These are phyloP conservation scores for Oscheius sp. DNA, from an alignment of 2,888 invertebrate genomes.

Conservation along the genomic window DNA sequence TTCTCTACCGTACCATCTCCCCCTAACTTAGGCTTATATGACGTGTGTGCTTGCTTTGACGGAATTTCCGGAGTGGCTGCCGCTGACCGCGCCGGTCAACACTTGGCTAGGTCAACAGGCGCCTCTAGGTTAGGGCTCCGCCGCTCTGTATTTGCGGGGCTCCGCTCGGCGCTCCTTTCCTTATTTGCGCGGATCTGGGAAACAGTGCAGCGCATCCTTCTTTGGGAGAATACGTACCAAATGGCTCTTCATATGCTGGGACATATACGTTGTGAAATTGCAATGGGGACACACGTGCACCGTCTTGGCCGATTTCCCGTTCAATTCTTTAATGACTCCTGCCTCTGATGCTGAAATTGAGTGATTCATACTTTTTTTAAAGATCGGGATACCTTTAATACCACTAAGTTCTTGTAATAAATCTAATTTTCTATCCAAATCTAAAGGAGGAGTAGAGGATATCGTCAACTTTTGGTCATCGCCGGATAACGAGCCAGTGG, in stretches of 20 bases:
- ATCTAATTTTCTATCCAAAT: conserved; percentile 27
- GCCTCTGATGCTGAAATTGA: conserved; percentile 16
- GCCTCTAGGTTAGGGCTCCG: conserved; percentile 29
- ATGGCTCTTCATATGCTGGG: conserved; percentile 73
- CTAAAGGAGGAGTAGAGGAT: conserved; percentile 10
- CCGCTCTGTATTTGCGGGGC: conserved; percentile 19
- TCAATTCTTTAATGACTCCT: conserved; percentile 31
- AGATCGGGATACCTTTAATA: neutral
- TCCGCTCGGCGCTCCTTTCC: conserved; percentile 32
- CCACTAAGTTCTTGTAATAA: conserved; percentile 19
- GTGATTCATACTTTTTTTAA: too few relatives aligned
- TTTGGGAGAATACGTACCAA: conserved; percentile 55
- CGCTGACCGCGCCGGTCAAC: conserved; percentile 37
- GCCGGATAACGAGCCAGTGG: conserved; percentile 38
- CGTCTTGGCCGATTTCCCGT: conserved; percentile 40
- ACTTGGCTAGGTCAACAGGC: conserved; percentile 37
- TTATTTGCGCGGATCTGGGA: conserved; percentile 36
- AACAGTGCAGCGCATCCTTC: conserved; percentile 26
- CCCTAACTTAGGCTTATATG: conserved; percentile 16
- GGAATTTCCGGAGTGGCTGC: conserved; percentile 37
- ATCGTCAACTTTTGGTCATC: conserved; percentile 23
- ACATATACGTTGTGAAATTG: conserved; percentile 72
- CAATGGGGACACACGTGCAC: conserved; percentile 72
- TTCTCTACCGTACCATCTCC: neutral
- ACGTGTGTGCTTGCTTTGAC: conserved; percentile 19